Evolutionary conservation across 2,888 invertebrate species (phyloP).

Genomic region (Heliconius cydno): DNA sequence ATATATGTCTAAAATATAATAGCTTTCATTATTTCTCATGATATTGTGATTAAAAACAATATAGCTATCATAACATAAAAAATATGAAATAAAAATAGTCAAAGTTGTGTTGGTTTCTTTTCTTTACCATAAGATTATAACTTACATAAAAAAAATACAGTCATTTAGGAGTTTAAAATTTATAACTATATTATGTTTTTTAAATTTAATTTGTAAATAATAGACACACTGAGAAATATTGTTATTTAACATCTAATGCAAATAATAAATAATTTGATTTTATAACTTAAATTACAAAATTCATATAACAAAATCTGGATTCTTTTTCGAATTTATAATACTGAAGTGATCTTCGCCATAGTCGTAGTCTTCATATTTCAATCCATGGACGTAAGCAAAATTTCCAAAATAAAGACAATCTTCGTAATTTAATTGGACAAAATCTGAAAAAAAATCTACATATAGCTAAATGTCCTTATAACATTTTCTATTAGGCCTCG

Average conservation of each 20-base stretch:
- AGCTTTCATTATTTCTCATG: not conserved
- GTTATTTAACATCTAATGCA: not conserved
- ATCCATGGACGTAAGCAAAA: slow-evolving; percentile 75
- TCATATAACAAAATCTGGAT: slow-evolving; percentile 62
- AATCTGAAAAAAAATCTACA: slow-evolving; percentile 56
- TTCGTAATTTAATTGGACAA: slow-evolving; percentile 63
- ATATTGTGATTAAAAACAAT: not conserved
- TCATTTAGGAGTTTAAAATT: not conserved
- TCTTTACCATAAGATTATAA: not conserved
- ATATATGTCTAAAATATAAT: not conserved
- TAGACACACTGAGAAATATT: not conserved
- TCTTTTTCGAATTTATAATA: slow-evolving; percentile 62
- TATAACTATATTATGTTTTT: not conserved
- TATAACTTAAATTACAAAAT: slow-evolving; percentile 10
- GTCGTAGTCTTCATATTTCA: slow-evolving; percentile 68
- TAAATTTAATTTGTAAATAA: not conserved
- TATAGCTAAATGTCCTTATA: not conserved
- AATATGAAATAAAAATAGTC: not conserved
- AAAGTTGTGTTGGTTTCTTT: not conserved
- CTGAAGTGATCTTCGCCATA: slow-evolving; percentile 66
- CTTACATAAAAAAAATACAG: not conserved
- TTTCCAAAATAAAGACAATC: slow-evolving; percentile 73
- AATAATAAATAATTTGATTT: not conserved
- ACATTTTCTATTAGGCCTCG: not conserved
- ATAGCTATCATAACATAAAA: not conserved